phyloP scores from a whole-genome alignment of 2,888 invertebrate genomes.

The Sylvicola cinctus region DNA sequence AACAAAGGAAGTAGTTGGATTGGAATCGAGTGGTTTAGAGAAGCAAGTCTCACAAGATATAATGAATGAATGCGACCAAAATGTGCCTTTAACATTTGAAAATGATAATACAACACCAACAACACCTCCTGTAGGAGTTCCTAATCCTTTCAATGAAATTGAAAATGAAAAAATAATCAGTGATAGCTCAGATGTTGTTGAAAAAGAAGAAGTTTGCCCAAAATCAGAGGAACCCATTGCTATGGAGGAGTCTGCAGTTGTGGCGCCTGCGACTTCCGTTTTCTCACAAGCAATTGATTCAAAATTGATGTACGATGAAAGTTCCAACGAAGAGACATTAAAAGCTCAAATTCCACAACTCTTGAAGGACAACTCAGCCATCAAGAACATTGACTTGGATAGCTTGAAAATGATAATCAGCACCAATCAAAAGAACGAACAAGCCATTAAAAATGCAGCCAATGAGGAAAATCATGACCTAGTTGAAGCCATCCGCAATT shows the following conservation, averaged over 20 bases:
- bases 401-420: conserved; percentile 2
- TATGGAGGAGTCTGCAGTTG: no score
- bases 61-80: no score
- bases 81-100: no score
- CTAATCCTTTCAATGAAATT: no score
- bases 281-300: no score
- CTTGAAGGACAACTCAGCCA: conserved; percentile 6
- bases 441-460: conserved; percentile 1
- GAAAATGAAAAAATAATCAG: no score
- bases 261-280: no score
- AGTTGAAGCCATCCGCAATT: conserved; percentile 2
- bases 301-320: neutral
- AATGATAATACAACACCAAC: conserved; percentile 12
- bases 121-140: no score
- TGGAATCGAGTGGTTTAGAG: conserved; percentile 4
- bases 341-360: conserved; percentile 2
- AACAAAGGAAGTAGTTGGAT: neutral
- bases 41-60: no score
- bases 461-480: conserved; percentile 2
- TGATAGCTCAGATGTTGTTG: no score
- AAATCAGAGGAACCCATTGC: no score
- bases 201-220: no score
- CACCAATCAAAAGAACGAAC: conserved; percentile 1
- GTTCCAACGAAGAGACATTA: neutral
- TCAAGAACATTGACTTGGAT: conserved; percentile 7